Conservation (phyloP, 2,113 vertebrate genomes). For the Dasyprocta punctata region DNA sequence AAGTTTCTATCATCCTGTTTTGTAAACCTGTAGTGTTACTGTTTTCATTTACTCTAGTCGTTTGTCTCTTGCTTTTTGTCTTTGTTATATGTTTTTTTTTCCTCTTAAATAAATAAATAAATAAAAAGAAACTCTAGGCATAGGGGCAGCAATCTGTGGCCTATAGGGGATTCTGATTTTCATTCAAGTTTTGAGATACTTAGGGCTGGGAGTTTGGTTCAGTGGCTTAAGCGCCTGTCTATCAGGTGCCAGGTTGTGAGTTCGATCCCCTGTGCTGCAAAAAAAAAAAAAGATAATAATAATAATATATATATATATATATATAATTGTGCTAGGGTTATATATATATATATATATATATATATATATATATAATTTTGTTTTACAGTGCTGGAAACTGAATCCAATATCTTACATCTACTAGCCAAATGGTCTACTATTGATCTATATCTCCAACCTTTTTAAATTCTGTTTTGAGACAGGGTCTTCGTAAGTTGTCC, state of each 20-base stretch:
- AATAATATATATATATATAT: background rate
- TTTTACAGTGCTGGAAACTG: background rate
- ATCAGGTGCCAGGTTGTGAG: too few species aligned
- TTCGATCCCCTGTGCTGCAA: too few species aligned
- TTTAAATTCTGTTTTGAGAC: background rate
- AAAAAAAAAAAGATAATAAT: too few species aligned
- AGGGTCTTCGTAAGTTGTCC: background rate
- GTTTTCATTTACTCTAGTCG: too few species aligned
- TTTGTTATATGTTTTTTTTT: too few species aligned
- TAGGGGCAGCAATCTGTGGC: background rate
- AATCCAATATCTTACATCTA: background rate
- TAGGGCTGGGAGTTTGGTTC: too few species aligned
- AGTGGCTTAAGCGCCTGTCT: too few species aligned
- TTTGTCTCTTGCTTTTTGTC: too few species aligned
- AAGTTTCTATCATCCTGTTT: too few species aligned
- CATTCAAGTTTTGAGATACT: background rate
- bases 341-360: background rate
- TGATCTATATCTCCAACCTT: background rate
- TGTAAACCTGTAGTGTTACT: too few species aligned
- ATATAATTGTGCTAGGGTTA: conserved; percentile 58
- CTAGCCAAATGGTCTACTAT: background rate
- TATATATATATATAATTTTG: background rate
- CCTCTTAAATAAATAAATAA: too few species aligned
- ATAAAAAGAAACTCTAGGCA: background rate
- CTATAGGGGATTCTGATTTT: background rate